phyloP scores from a whole-genome alignment of 2,888 invertebrate species.

The Laothoe populi region DNA sequence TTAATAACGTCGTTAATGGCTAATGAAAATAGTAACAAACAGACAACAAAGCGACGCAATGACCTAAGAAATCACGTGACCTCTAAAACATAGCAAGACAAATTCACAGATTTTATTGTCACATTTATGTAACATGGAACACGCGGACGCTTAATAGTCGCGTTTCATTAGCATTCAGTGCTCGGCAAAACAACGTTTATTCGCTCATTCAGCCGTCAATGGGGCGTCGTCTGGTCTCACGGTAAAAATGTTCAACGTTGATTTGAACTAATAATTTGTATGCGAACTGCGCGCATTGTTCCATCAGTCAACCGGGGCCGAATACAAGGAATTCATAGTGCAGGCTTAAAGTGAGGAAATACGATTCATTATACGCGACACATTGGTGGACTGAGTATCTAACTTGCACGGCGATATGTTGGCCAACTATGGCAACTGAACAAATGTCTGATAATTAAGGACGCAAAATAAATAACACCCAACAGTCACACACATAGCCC shows the following conservation, averaged over 20 bases:
- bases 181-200: conserved; percentile 25
- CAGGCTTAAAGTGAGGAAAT: conserved; percentile 53
- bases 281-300: conserved; percentile 41
- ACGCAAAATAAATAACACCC: no score
- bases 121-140: conserved; percentile 21
- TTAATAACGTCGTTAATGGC: no score
- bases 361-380: conserved; percentile 51
- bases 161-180: conserved; percentile 26
- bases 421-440: conserved; percentile 22
- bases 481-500: no score
- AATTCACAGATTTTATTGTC: background rate
- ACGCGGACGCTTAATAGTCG: background rate
- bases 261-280: conserved; percentile 54
- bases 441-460: no score
- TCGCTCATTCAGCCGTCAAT: conserved; percentile 29
- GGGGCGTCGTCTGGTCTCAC: conserved; percentile 30
- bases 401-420: conserved; percentile 26
- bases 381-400: conserved; percentile 31
- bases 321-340: conserved; percentile 54
- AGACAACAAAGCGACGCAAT: no score
- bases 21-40: no score
- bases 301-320: conserved; percentile 50
- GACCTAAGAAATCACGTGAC: no score
- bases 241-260: conserved; percentile 41
- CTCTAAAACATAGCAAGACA: no score